Evolutionary conservation across 2,797 vertebrate species (phyloP).

Genomic region (Lacerta agilis): DNA sequence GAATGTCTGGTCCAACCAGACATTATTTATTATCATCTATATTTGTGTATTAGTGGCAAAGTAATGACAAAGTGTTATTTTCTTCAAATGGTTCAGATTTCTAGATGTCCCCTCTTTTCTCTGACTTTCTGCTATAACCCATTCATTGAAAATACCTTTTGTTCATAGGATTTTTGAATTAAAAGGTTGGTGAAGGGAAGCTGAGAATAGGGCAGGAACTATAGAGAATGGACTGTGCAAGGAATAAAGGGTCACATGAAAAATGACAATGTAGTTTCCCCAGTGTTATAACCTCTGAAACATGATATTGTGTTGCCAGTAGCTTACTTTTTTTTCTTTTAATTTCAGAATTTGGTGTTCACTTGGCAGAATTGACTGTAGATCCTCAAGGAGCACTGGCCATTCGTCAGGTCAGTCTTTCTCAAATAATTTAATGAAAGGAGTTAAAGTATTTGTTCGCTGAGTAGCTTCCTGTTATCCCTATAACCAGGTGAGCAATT

Average conservation of each 20-base stretch:
- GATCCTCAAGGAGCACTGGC: slow-evolving; percentile 94
- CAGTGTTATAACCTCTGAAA: not conserved
- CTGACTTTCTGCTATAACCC: not conserved
- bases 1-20: not conserved
- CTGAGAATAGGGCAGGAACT: not conserved
- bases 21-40: not conserved
- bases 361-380: slow-evolving; percentile 96
- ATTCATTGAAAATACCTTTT: not conserved
- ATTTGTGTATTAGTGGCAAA: not conserved
- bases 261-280: not conserved
- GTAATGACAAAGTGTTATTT: not conserved
- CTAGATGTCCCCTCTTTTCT: not conserved
- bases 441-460: not conserved
- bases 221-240: slow-evolving; percentile 20
- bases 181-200: not conserved
- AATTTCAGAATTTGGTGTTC: slow-evolving; percentile 94
- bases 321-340: not conserved
- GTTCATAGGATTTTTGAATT: not conserved
- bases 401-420: slow-evolving; percentile 91
- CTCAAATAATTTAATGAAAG: not conserved
- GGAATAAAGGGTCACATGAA: not conserved
- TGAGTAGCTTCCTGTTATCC: not conserved
- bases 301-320: not conserved
- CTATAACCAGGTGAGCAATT: not conserved
- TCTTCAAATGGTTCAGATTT: not conserved